Evolutionary conservation across 2,797 vertebrate species (phyloP), one percentile per base, ranked within the genome.

Genomic region (Eurystomus glaucurus): DNA sequence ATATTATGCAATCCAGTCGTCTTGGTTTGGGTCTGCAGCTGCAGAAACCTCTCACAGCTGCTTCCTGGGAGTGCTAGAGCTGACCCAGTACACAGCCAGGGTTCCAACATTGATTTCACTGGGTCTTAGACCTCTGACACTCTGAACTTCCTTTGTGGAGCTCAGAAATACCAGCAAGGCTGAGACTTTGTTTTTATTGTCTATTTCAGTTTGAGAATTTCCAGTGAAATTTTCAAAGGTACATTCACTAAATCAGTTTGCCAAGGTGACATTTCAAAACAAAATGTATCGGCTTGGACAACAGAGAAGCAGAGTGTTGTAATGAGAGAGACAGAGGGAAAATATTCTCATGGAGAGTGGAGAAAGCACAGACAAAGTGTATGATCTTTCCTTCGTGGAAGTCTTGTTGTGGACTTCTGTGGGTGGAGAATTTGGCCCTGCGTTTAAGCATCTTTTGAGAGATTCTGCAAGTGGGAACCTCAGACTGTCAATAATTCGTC

Each of bases 111-210:
- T 39, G 31, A 85, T 68, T 91, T 74, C 62, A 43, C 57, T 39
- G 50, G 5, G 46, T 54, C 37, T 92, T 29, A 77, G 90, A 93
- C 81, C 84, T 94, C 87, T 93, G 93, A 85, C 91, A 54, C 79
- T 55, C 89, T 75, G 86, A 95, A 82, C 81, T 92, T 94, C 96
- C 69, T 94, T 87, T 55, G 39, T 26, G 55, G 65, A 75, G 72
- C 81, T 22, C 37, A 92, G 65, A 90, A 88, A 88, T 75, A 80
- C 79, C 74, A 93, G 65, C 64, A 41, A 64, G 54, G 83, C 76
- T 52, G 75, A 89, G 86, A 16, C 79, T 62, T 80, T 83, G 88
- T 76, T 92, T 74, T 72, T 76, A 50, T 79, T 55, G 14, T 64
- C 74, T 77, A 13, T 48, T 84, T 83, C 37, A 69, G 21, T 61